Conservation (phyloP, 2,113 vertebrate species). For the Coracopsis vasa region DNA sequence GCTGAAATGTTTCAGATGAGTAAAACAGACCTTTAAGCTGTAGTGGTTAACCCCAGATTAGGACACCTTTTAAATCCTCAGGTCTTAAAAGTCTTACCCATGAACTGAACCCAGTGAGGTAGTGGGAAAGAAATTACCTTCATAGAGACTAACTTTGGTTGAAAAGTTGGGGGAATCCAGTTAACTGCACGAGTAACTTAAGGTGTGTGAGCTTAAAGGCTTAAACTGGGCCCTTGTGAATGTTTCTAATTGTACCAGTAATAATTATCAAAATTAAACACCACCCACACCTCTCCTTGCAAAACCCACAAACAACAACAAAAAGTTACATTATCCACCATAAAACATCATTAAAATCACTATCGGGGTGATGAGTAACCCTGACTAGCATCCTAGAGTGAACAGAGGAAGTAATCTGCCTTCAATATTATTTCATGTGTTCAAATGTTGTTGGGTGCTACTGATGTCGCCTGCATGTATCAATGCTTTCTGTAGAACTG, state of each 20-base stretch:
- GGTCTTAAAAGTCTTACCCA: not conserved
- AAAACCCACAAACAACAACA: not conserved
- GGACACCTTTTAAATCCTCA: not conserved
- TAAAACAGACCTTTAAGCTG: not conserved
- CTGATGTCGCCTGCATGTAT: not conserved
- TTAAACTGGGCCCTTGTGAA: not conserved
- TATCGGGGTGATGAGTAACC: not conserved
- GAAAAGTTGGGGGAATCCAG: not conserved
- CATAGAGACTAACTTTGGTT: not conserved
- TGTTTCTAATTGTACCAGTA: not conserved
- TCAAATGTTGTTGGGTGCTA: not conserved
- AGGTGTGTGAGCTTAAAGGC: not conserved
- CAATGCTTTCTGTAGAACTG: not conserved
- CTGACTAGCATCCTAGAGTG: not conserved
- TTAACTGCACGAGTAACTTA: not conserved
- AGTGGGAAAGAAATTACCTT: not conserved
- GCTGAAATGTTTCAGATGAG: not conserved
- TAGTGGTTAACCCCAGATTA: not conserved
- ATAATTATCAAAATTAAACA: not conserved
- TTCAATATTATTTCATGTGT: not conserved
- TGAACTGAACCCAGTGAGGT: not conserved
- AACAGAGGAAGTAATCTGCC: not conserved
- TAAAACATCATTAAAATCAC: not conserved
- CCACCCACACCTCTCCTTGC: accelerated
- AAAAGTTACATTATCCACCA: not conserved